phyloP scores from a whole-genome alignment of 2,113 vertebrate genomes.

The Tyrannus savana region DNA sequence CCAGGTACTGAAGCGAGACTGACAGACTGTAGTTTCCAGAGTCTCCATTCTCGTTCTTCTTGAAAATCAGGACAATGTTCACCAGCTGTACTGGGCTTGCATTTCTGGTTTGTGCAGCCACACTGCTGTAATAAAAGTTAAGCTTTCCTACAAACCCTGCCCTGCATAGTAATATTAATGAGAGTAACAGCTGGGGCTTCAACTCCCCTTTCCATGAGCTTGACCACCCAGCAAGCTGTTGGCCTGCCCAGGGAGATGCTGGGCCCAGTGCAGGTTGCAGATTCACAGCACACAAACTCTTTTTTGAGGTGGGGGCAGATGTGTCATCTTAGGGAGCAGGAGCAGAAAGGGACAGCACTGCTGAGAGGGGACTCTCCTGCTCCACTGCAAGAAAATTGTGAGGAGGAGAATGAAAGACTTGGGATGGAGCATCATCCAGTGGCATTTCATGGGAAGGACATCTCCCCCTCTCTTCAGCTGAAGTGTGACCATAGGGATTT shows the following conservation, averaged over 20 bases:
- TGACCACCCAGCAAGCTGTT: not conserved
- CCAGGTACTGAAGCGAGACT: not conserved
- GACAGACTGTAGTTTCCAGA: not conserved
- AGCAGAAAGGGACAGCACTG: not conserved
- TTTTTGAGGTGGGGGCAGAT: fast-evolving
- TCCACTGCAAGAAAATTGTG: not conserved
- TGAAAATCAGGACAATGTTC: not conserved
- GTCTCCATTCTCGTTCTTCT: not conserved
- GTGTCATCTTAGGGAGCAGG: not conserved
- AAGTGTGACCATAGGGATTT: not conserved
- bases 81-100: not conserved
- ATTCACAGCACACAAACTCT: too few relatives aligned
- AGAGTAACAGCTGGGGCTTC: not conserved
- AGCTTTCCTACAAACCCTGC: too few relatives aligned
- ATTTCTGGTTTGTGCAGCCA: too few relatives aligned
- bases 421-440: not conserved
- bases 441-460: not conserved
- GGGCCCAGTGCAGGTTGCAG: not conserved
- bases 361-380: not conserved
- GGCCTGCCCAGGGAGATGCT: not conserved
- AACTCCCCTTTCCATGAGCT: fast-evolving
- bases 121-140: fast-evolving
- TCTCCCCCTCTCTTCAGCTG: not conserved
- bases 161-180: not conserved
- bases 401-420: not conserved